Percentiles rank a stretch among this genome's conserved stretches.
Conservation (phyloP, 1,140 invertebrate species). For the Hypothenemus hampei region DNA sequence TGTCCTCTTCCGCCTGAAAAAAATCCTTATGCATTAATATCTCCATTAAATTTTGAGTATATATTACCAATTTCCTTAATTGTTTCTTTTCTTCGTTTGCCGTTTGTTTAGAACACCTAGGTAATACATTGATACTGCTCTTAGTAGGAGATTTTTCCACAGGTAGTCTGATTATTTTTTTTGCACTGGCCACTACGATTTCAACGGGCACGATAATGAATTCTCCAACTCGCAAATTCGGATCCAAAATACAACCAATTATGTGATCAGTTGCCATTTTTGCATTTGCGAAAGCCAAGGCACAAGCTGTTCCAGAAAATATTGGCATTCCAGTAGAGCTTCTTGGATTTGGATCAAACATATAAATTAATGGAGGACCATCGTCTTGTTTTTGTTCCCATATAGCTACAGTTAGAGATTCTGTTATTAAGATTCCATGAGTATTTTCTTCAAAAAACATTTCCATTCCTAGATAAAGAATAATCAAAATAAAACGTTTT, state of each 20-base stretch:
- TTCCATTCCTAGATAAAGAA: slow-evolving; percentile 40
- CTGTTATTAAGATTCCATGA: slow-evolving; percentile 48
- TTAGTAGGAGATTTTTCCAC: slow-evolving; percentile 13
- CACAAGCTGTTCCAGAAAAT: slow-evolving; percentile 35
- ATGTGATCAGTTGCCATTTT: slow-evolving; percentile 39
- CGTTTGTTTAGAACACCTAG: slow-evolving; percentile 17
- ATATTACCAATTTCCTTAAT: slow-evolving; percentile 31
- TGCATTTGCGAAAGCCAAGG: slow-evolving; percentile 30
- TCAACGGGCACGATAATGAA: slow-evolving; percentile 39
- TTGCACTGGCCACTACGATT: slow-evolving; percentile 36
- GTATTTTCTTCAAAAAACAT: slow-evolving; percentile 49
- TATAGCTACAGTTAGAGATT: slow-evolving; percentile 45
- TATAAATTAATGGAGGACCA: slow-evolving; percentile 41
- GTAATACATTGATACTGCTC: slow-evolving; percentile 16
- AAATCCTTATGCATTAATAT: not conserved
- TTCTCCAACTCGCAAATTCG: slow-evolving; percentile 23
- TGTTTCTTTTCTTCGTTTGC: slow-evolving; percentile 27
- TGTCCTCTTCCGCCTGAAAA: slow-evolving; percentile 28
- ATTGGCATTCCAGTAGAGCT: slow-evolving; percentile 46
- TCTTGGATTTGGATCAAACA: slow-evolving; percentile 51
- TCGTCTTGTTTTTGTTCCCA: slow-evolving; percentile 45
- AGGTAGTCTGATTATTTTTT: slow-evolving; percentile 17
- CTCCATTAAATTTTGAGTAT: not conserved
- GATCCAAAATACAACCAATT: slow-evolving; percentile 30
- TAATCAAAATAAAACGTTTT: no score